A percentile compares a stretch with the other conserved stretches of the same genome.
Evolutionary conservation across 2,113 vertebrate species (phyloP).

Genomic region (Festucalex cinctus): DNA sequence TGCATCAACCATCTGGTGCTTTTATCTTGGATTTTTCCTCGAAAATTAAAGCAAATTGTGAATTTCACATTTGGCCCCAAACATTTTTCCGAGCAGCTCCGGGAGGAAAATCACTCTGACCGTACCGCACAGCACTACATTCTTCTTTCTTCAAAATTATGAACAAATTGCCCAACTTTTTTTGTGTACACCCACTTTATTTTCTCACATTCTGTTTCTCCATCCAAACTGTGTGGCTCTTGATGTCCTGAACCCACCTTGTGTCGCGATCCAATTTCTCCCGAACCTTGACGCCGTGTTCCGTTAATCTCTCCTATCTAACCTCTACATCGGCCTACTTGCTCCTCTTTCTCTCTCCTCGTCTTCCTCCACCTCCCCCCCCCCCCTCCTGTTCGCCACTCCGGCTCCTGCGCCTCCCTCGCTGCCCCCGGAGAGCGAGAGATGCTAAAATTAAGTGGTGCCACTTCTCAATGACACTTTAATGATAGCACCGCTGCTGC

Average conservation of each 20-base stretch:
- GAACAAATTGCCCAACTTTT: too few relatives aligned
- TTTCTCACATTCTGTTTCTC: neutral
- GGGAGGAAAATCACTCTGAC: too few relatives aligned
- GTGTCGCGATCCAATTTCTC: constrained; percentile 33
- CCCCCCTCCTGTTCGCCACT: constrained; percentile 1
- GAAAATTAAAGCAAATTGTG: too few relatives aligned
- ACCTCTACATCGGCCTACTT: constrained; percentile 39
- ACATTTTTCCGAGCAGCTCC: too few relatives aligned
- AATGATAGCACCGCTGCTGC: constrained; percentile 88
- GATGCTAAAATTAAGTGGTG: constrained; percentile 98
- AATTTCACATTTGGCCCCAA: too few relatives aligned
- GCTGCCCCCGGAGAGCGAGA: constrained; percentile 78
- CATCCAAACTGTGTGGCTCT: neutral
- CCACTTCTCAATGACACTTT: constrained; percentile 99
- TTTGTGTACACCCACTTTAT: too few relatives aligned
- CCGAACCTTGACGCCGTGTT: constrained; percentile 74
- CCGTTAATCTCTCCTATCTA: constrained; percentile 55
- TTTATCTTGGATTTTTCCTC: too few relatives aligned
- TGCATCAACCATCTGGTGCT: too few relatives aligned
- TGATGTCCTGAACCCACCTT: neutral
- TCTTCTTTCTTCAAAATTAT: too few relatives aligned
- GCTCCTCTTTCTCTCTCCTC: constrained; percentile 25
- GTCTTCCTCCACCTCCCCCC: neutral
- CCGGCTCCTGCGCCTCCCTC: constrained; percentile 58
- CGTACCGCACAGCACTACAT: too few relatives aligned